phyloP scores from a whole-genome alignment of 2,113 vertebrate species.

The Coptodon rendalli region DNA sequence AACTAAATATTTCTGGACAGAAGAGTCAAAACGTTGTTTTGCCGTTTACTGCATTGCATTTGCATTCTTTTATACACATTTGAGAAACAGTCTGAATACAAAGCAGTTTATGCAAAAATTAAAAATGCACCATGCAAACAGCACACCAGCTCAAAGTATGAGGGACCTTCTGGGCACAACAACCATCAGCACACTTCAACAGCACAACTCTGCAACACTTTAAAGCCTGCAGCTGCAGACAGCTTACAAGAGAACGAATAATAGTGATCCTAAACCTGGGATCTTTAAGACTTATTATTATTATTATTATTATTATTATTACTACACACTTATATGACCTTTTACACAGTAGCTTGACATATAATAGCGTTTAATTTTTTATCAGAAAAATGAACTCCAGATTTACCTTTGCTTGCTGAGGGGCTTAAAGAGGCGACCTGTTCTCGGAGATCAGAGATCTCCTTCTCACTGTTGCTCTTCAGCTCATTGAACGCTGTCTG shows the following conservation, averaged over 20 bases:
- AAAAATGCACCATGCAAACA: background rate
- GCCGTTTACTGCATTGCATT: background rate
- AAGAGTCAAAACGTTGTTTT: background rate
- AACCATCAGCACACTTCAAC: background rate
- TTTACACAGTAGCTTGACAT: background rate
- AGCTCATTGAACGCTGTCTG: conserved; percentile 44
- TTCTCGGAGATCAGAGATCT: conserved; percentile 33
- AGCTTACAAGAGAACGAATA: background rate
- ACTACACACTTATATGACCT: background rate
- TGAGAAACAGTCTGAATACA: background rate
- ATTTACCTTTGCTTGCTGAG: conserved; percentile 65
- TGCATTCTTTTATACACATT: background rate
- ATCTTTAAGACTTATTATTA: background rate
- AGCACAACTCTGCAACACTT: background rate
- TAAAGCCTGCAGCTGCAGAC: background rate
- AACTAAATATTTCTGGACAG: background rate
- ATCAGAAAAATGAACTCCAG: background rate
- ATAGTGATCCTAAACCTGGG: background rate
- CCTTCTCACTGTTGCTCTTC: conserved; percentile 54
- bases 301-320: background rate
- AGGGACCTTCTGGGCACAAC: background rate
- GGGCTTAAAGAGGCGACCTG: conserved; percentile 26
- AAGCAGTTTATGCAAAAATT: background rate
- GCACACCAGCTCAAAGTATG: background rate
- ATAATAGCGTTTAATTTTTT: background rate